Evolutionary conservation across 2,888 invertebrate species (phyloP), one percentile per base, ranked within the genome.

Genomic region (Theretra japonica): DNA sequence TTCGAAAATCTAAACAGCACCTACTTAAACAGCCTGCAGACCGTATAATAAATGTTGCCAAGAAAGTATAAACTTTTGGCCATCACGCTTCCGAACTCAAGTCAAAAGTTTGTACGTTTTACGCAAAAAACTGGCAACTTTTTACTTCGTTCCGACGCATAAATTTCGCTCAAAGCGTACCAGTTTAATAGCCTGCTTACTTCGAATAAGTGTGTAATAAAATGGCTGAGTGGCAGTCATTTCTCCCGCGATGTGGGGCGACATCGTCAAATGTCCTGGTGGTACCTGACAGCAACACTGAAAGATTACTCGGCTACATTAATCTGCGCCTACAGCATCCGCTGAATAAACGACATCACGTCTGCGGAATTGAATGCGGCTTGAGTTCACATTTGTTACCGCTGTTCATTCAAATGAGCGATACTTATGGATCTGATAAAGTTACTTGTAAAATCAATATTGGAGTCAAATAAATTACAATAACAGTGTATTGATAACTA

Each of bases 271-370:
- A 70, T 69, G 50, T 69, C 48, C 74, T 48, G 28, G 21, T 65
- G 77, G 71, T 72, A 74, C 76, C 75, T 75, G 79, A 73, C 70
- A 70, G 68, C 68, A 73, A 70, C 73, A 75, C 70, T 79, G 77
- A 79, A 70, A 70, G 76, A 77, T 78, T 65, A 65, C 72, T 58
- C 73, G 74, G 30, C 73, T 73, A 68, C 76, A 80, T 80, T 79
- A 78, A 77, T 78, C 79, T 65, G 73, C 75, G 71, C 74, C 76
- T 76, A 77, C 77, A 75, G 74, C 75, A 75, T 77, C 75, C 76
- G 75, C 62, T 72, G 75, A 80, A 80, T 78, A 77, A 82, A 76
- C 75, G 76, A 79, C 68, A 71, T 74, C 74, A 74, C 76, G 77
- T 73, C 71, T 76, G 74, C 74, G 53, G 75, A 77, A 77, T 76